Percentiles rank a stretch among this genome's conserved stretches.
phyloP scores from a whole-genome alignment of 2,113 vertebrate genomes.

The Hippocampus abdominalis region DNA sequence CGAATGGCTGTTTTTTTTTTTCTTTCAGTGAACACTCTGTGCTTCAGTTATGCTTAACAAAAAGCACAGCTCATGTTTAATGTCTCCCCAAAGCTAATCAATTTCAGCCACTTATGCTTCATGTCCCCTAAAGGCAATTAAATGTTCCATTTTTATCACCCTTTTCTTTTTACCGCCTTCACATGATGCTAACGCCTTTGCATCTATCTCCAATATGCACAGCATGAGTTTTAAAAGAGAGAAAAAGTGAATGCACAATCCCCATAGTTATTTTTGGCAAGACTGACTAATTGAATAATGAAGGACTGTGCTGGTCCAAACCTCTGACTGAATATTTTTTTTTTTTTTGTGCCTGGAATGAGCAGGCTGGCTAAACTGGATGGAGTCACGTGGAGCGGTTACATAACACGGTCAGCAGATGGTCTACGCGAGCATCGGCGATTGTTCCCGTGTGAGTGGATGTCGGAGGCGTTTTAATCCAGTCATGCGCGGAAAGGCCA shows the following conservation, averaged over 20 bases:
- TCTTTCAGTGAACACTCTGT: neutral
- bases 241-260: neutral
- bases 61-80: neutral
- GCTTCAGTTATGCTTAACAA: neutral
- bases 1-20: neutral
- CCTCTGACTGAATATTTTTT: conserved; percentile 14
- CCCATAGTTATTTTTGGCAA: conserved; percentile 29
- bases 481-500: neutral
- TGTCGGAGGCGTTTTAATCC: conserved; percentile 6
- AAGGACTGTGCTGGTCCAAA: conserved; percentile 33
- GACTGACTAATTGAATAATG: conserved; percentile 40
- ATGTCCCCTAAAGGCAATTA: neutral
- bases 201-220: neutral
- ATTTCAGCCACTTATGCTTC: neutral
- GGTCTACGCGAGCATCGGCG: conserved; percentile 51
- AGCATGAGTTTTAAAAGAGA: neutral
- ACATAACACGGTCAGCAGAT: conserved; percentile 68
- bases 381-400: conserved; percentile 57
- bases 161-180: neutral
- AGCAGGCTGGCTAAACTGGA: conserved; percentile 49
- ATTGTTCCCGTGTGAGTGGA: conserved; percentile 25
- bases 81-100: neutral
- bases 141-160: neutral
- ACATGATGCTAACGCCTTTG: neutral
- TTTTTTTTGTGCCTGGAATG: conserved; percentile 44